These are phyloP conservation scores for Drosophila buzzatii DNA, from an alignment of 2,888 invertebrate species.

Conservation along the genomic window DNA sequence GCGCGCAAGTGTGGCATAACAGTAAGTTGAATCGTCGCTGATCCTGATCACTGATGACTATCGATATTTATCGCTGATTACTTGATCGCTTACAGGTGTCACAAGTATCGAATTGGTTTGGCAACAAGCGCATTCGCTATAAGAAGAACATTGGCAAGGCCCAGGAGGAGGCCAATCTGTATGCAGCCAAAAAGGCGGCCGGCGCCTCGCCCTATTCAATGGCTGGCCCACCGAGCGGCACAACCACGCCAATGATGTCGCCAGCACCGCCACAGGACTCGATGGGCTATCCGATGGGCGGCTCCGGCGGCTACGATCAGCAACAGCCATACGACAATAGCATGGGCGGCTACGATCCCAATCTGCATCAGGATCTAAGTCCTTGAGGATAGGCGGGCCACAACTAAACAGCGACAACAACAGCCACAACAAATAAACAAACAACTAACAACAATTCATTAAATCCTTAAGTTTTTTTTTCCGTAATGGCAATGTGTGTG, in stretches of 20 bases:
- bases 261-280: constrained; percentile 96
- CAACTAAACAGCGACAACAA: constrained; percentile 31
- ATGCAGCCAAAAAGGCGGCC: constrained; percentile 98
- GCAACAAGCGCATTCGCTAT: constrained; percentile 99
- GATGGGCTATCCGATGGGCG: constrained; percentile 96
- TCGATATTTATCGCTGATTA: neutral
- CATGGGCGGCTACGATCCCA: constrained; percentile 95
- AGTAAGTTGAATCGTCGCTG: constrained; percentile 86
- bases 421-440: constrained; percentile 9
- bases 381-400: constrained; percentile 86
- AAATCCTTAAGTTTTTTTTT: constrained; percentile 45
- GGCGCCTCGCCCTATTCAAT: constrained; percentile 95
- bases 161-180: constrained; percentile 99
- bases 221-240: constrained; percentile 94
- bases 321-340: constrained; percentile 95
- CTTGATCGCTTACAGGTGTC: constrained; percentile 80
- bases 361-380: constrained; percentile 94
- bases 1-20: constrained; percentile 99
- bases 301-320: constrained; percentile 95
- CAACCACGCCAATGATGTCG: constrained; percentile 97
- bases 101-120: constrained; percentile 99
- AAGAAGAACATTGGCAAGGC: constrained; percentile 99
- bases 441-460: constrained; percentile 19
- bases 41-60: neutral
- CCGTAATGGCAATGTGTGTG: constrained; percentile 9